phyloP scores from a whole-genome alignment of 1,140 invertebrate species.

The Achatina immaculata region DNA sequence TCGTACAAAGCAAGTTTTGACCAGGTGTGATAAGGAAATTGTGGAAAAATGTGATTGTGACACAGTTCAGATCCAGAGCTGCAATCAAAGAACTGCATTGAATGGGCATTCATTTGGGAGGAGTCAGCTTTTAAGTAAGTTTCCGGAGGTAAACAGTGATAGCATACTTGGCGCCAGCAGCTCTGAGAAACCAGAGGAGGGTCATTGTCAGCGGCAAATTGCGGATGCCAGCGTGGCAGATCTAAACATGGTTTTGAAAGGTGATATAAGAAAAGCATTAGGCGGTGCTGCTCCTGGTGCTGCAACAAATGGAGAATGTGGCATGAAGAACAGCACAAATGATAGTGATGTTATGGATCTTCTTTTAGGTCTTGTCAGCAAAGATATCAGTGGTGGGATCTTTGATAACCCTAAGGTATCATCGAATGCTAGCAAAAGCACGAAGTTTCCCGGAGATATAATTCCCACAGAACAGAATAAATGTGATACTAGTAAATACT shows the following conservation, averaged over 20 bases:
- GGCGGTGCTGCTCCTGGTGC: not conserved
- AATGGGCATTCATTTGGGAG: not conserved
- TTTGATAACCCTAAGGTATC: not conserved
- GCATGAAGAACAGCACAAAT: not conserved
- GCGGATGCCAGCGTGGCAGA: not conserved
- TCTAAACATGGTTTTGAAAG: not conserved
- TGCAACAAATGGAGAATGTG: not conserved
- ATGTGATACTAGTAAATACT: not conserved
- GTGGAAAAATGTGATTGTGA: conserved; percentile 20
- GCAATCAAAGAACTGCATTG: not conserved
- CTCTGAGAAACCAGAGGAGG: not conserved
- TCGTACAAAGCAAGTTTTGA: not conserved
- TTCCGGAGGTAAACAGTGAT: not conserved
- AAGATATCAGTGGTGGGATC: not conserved
- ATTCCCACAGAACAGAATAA: not conserved
- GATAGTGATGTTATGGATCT: not conserved
- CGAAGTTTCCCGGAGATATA: not conserved
- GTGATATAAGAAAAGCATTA: not conserved
- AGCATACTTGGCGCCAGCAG: not conserved
- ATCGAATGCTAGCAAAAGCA: not conserved
- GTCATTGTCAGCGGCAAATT: not conserved
- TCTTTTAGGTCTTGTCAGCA: conserved; percentile 2
- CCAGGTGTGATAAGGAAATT: conserved; percentile 6
- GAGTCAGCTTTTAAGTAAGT: not conserved
- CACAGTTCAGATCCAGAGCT: not conserved